These are phyloP conservation scores for Caenorhabditis zanzibari DNA, from an alignment of 2,888 invertebrate species.

Conservation along the genomic window DNA sequence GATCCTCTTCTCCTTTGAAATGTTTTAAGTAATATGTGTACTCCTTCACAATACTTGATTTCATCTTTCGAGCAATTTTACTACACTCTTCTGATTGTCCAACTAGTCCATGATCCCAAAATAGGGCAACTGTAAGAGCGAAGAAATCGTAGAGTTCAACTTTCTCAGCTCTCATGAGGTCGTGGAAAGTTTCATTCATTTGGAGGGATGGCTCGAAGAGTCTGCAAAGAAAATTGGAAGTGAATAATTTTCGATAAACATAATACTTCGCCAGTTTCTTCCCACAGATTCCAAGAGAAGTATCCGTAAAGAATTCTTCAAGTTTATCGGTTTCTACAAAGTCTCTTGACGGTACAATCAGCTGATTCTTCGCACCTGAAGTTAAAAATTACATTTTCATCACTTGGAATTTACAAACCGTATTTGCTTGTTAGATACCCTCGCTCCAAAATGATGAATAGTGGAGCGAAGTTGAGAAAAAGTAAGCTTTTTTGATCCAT, in stretches of 20 bases:
- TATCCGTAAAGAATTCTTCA: constrained; percentile 28
- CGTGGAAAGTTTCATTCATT: constrained; percentile 44
- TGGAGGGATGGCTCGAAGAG: constrained; percentile 58
- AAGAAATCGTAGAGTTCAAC: constrained; percentile 64
- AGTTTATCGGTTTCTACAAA: constrained; percentile 7
- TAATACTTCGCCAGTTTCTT: constrained; percentile 34
- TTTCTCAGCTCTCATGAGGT: constrained; percentile 34
- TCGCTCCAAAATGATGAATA: constrained; percentile 21
- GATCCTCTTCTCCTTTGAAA: constrained; percentile 45
- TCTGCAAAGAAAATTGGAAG: constrained; percentile 18
- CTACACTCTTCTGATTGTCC: constrained; percentile 61
- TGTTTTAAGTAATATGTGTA: constrained; percentile 49
- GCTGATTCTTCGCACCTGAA: neutral
- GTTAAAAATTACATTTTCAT: neutral
- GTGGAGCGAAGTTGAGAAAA: constrained; percentile 31
- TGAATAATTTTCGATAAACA: neutral
- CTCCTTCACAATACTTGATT: constrained; percentile 47
- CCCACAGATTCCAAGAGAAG: constrained; percentile 16
- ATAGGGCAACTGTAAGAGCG: constrained; percentile 38
- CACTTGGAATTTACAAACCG: neutral
- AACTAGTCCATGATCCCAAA: constrained; percentile 69
- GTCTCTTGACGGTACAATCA: constrained; percentile 26
- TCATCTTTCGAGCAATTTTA: constrained; percentile 26
- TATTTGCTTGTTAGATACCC: constrained; percentile 26
- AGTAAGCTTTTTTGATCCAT: constrained; percentile 34